Base-by-base conservation (phyloP, 2,888 invertebrate genomes). In the Hyppa rectilinea region DNA sequence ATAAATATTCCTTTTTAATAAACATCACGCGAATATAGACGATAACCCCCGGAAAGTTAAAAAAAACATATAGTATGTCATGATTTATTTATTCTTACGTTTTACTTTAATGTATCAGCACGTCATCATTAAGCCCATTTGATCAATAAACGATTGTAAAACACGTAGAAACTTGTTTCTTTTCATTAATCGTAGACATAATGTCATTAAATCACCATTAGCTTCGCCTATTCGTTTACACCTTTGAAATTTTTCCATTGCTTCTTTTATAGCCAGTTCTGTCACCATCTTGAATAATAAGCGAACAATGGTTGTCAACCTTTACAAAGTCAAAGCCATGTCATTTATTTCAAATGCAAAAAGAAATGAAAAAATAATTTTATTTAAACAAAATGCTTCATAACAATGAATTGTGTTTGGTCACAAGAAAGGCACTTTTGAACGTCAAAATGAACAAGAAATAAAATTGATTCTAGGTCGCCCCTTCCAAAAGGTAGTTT, bases 91-190 rank as follows among this genome's bases (percentile, higher is more conserved):
- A 43, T 2, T 0, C 26, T 40, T n/a, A 7, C 4, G 9, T 10
- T 23, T 45, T 36, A 26, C 7, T 36, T 10, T 17, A 43, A 45
- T 26, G 4, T 7, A 29, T 55, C 5, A 34, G 23, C 2, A 43
- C 43, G 43, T 71, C 59, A 55, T 64, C 53, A 49, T 7, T 62
- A 29, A 31, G 40, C n/a, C 9, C n/a, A 9, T 49, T 34, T 17
- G 10, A 49, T 50, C 26, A 29, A 31, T 49, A 38, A 72, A 49
- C 17, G 49, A 53, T 58, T 26, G 23, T 38, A 38, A 50, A 79
- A 62, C 43, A 65, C 9, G 31, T 23, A 2, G 0, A 34, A 66
- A 66, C 75, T 0, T 55, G 79, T 43, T 78, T 71, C 14, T 26
- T 69, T 53, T 43, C n/a, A 61, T 31, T 61, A 49, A 60, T 56